phyloP scores from a whole-genome alignment of 2,113 vertebrate species.

The Callaeas wilsoni region DNA sequence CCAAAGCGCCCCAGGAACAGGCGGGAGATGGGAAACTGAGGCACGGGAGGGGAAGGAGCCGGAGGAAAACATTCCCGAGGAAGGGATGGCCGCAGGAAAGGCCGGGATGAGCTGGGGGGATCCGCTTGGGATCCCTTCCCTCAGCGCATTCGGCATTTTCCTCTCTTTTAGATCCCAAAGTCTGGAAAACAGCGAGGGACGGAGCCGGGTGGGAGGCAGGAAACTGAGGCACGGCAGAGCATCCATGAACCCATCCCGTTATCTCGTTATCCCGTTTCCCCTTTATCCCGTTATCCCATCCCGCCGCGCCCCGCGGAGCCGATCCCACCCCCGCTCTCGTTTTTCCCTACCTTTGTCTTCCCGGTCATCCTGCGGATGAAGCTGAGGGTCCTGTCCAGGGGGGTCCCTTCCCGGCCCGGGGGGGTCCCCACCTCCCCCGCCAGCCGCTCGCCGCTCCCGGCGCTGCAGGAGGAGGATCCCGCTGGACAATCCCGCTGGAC shows the following conservation, averaged over 20 bases:
- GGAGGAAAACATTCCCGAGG: neutral
- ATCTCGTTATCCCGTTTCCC: neutral
- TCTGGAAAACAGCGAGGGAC: rapidly evolving
- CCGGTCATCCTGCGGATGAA: slow-evolving; percentile 78
- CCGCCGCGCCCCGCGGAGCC: neutral
- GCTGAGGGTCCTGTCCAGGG: slow-evolving; percentile 74
- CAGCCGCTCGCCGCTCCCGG: slow-evolving; percentile 62
- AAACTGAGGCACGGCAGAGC: neutral
- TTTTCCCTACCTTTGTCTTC: slow-evolving; percentile 72
- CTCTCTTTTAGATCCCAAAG: no score
- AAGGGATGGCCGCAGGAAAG: neutral
- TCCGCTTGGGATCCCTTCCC: neutral
- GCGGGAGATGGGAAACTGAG: neutral
- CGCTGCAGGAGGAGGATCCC: neutral
- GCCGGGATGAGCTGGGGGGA: neutral
- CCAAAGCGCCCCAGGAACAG: no score
- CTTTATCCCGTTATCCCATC: neutral
- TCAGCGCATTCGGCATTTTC: rapidly evolving
- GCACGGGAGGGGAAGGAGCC: neutral
- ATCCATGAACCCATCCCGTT: neutral
- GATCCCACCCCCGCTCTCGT: neutral
- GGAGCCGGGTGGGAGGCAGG: neutral
- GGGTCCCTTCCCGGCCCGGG: slow-evolving; percentile 22
- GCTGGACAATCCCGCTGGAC: neutral
- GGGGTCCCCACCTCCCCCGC: slow-evolving; percentile 20